These are phyloP conservation scores for Brachyalestes nurse DNA, from an alignment of 2,797 vertebrate species.

Conservation along the genomic window DNA sequence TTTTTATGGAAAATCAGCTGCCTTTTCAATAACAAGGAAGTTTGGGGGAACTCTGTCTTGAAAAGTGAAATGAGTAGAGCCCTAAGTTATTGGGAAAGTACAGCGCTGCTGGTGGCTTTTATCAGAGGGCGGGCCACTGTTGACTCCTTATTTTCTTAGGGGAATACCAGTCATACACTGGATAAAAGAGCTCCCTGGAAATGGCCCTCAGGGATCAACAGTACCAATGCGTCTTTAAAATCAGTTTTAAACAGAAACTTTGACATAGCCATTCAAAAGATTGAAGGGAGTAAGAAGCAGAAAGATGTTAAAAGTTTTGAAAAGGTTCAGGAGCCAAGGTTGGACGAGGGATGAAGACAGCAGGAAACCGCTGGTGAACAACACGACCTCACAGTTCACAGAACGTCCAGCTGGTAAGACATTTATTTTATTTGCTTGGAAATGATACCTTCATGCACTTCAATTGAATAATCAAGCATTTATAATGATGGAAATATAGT, in stretches of 20 bases:
- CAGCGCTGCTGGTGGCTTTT: background rate
- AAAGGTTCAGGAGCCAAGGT: background rate
- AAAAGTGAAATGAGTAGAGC: background rate
- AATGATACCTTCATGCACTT: background rate
- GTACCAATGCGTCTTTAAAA: background rate
- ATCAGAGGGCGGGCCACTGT: background rate
- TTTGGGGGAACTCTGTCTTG: background rate
- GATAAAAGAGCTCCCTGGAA: background rate
- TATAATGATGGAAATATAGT: background rate
- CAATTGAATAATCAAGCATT: background rate
- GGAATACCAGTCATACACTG: background rate
- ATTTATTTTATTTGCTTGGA: background rate
- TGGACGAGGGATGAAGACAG: accelerated
- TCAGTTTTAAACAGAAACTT: background rate
- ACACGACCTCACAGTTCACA: slow-evolving; percentile 9
- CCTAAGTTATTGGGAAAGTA: slow-evolving; percentile 11
- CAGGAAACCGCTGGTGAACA: slow-evolving; percentile 18
- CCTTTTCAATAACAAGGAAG: background rate
- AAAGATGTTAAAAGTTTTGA: background rate
- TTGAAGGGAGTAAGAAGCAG: background rate
- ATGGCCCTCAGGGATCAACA: background rate
- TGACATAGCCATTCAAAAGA: background rate
- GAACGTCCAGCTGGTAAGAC: slow-evolving; percentile 24
- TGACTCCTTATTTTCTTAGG: background rate
- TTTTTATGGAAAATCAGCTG: too few relatives aligned